Evolutionary conservation across 2,888 invertebrate genomes (phyloP).

Genomic region (Julus scanicus): DNA sequence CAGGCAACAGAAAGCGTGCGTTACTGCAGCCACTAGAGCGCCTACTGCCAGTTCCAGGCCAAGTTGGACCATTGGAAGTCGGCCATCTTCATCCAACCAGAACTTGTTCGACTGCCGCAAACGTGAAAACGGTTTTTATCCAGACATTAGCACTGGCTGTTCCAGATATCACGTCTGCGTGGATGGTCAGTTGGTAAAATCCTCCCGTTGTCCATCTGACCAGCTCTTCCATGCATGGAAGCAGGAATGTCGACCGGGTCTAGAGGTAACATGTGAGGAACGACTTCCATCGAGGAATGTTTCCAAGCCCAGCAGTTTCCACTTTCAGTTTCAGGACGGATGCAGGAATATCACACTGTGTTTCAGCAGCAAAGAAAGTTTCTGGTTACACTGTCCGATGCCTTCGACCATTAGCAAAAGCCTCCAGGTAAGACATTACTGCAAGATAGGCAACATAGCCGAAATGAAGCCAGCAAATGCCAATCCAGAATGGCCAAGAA

Average conservation of each 20-base stretch:
- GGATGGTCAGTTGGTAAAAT: conserved; percentile 64
- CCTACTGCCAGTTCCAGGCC: conserved; percentile 57
- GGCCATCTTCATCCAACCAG: conserved; percentile 43
- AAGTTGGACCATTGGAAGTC: conserved; percentile 57
- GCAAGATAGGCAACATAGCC: conserved; percentile 39
- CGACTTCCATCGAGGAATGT: not conserved
- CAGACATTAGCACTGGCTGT: conserved; percentile 70
- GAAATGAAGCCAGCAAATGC: not conserved
- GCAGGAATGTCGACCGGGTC: conserved; percentile 50
- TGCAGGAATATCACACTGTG: conserved; percentile 53
- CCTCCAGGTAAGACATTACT: not conserved
- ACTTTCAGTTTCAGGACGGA: conserved; percentile 46
- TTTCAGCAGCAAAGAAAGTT: conserved; percentile 29
- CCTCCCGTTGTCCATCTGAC: conserved; percentile 58
- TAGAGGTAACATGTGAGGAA: not conserved
- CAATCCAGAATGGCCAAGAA: not conserved
- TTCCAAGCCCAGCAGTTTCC: conserved; percentile 5
- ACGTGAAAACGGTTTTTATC: conserved; percentile 70
- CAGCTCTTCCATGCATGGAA: conserved; percentile 57
- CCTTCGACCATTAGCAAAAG: not conserved
- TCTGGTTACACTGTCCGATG: conserved; percentile 36
- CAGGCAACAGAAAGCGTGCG: not conserved
- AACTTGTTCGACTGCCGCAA: conserved; percentile 56
- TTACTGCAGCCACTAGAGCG: conserved; percentile 43
- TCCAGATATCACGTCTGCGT: conserved; percentile 72